Evolutionary conservation across 2,797 vertebrate genomes (phyloP).

Genomic region (Ispidina picta): DNA sequence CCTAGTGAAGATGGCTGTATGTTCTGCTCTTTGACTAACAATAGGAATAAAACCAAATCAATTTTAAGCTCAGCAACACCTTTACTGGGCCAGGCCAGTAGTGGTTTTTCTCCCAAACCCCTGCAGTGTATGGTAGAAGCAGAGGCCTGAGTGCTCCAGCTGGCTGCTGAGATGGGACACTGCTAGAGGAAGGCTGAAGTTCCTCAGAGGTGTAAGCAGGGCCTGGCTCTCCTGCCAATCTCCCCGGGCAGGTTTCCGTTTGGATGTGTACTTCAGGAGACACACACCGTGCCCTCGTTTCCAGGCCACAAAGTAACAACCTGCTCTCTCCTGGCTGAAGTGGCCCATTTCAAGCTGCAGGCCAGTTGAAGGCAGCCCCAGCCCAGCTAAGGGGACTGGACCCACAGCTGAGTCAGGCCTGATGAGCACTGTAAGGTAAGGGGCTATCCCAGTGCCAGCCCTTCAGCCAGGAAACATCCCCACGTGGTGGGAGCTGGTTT

Average conservation of each 20-base stretch:
- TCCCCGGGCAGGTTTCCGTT: not conserved
- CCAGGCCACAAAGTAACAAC: not conserved
- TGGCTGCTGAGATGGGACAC: not conserved
- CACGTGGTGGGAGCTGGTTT: accelerated
- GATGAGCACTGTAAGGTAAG: not conserved
- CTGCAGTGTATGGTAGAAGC: not conserved
- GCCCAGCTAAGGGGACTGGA: not conserved
- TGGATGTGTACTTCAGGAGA: not conserved
- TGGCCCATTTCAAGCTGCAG: not conserved
- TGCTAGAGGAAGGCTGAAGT: not conserved
- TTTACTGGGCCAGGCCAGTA: not conserved
- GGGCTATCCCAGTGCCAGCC: not conserved
- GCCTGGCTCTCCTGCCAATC: not conserved
- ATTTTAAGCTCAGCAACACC: not conserved
- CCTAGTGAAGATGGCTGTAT: not conserved
- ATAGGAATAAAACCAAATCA: not conserved
- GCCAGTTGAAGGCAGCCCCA: not conserved
- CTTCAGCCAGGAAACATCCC: not conserved
- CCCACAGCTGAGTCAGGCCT: not conserved
- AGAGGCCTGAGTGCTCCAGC: not conserved
- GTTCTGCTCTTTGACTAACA: not conserved
- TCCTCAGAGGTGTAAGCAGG: not conserved
- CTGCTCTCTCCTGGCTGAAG: not conserved
- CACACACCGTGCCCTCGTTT: not conserved
- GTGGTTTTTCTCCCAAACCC: no score